Evolutionary conservation across 2,113 vertebrate species (phyloP).

Genomic region (Dicrurus megarhynchus): DNA sequence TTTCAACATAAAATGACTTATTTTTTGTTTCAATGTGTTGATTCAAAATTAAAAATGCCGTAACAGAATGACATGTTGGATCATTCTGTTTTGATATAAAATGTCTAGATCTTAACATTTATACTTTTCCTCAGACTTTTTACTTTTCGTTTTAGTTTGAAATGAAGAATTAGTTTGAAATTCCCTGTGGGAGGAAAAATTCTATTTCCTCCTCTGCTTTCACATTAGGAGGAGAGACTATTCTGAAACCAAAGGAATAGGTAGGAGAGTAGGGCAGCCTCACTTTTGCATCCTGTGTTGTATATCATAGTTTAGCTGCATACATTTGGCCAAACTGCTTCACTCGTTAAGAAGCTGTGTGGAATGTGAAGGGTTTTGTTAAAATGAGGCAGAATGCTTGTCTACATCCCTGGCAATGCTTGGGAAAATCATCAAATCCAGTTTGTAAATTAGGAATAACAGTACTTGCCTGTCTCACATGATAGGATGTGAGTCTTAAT

Average conservation of each 20-base stretch:
- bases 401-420: background rate
- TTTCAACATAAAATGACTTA: background rate
- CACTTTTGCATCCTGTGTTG: background rate
- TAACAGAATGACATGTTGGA: background rate
- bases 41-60: background rate
- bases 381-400: background rate
- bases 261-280: background rate
- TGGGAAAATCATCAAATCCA: background rate
- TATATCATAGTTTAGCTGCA: background rate
- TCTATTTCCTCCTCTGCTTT: background rate
- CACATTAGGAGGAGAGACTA: background rate
- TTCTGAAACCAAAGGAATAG: background rate
- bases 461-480: background rate
- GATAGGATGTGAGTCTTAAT: background rate
- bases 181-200: background rate
- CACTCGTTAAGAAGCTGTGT: background rate
- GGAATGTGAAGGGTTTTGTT: background rate
- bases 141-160: background rate
- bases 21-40: background rate
- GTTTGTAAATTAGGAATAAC: background rate
- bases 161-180: constrained; percentile 4
- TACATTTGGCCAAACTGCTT: background rate
- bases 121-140: background rate
- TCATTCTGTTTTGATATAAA: constrained; percentile 11
- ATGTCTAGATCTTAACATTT: constrained; percentile 20